Conservation (phyloP, 2,888 invertebrate species). For the Lasioglossum lativentre region DNA sequence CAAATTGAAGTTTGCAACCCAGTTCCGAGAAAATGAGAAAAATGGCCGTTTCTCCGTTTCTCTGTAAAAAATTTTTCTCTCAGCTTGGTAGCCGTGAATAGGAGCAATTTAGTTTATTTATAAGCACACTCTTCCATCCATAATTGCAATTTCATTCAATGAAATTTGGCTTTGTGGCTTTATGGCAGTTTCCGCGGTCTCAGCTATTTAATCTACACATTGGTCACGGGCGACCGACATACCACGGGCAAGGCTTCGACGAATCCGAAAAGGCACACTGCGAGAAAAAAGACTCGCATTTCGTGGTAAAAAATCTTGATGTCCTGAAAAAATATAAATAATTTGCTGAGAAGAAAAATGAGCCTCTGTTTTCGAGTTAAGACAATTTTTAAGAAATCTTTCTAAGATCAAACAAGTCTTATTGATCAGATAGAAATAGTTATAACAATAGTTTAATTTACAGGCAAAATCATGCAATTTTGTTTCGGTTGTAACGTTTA, state of each 20-base stretch:
- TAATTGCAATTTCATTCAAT: background rate
- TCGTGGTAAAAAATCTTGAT: background rate
- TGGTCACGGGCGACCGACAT: background rate
- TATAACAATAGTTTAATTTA: no score
- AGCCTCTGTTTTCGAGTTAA: no score
- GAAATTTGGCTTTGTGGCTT: background rate
- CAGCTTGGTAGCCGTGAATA: background rate
- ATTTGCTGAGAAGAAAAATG: no score
- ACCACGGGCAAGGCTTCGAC: background rate
- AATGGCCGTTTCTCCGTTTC: background rate
- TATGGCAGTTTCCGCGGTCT: background rate
- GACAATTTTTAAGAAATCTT: background rate
- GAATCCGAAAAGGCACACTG: background rate
- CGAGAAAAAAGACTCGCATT: background rate
- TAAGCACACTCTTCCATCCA: background rate
- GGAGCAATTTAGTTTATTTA: conserved; percentile 1
- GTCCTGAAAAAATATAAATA: no score
- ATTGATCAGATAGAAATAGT: no score
- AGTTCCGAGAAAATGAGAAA: conserved; percentile 9
- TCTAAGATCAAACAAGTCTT: background rate
- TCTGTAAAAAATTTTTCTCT: background rate
- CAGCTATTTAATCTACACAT: background rate
- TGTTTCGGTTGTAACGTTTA: no score
- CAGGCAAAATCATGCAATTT: no score
- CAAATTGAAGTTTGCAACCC: conserved; percentile 12